Percentiles rank a stretch among this genome's conserved stretches.
phyloP scores from a whole-genome alignment of 1,140 invertebrate species.

The Drosophila simulans region DNA sequence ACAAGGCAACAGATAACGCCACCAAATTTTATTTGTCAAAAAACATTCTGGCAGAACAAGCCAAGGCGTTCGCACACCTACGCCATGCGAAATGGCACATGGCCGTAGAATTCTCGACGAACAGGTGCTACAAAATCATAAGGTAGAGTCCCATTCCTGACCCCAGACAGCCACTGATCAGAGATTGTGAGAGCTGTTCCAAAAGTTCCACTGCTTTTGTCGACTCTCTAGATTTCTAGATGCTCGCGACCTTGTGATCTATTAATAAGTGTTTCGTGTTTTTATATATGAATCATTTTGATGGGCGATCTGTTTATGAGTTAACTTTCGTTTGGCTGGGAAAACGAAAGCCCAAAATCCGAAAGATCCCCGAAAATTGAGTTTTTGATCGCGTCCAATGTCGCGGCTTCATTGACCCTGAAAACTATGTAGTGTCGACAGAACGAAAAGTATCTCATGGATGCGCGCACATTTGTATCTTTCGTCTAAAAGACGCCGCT shows the following conservation, averaged over 20 bases:
- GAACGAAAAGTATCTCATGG: constrained; percentile 28
- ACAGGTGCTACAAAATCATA: constrained; percentile 6
- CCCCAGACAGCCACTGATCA: constrained; percentile 18
- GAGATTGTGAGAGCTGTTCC: constrained; percentile 5
- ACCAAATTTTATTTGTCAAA: constrained; percentile 17
- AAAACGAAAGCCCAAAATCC: constrained; percentile 48
- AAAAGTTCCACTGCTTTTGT: constrained; percentile 21
- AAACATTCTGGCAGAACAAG: constrained; percentile 61
- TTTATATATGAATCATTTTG: constrained; percentile 72
- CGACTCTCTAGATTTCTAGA: constrained; percentile 42
- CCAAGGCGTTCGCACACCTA: constrained; percentile 64
- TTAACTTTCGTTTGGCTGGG: constrained; percentile 55
- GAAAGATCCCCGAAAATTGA: constrained; percentile 39
- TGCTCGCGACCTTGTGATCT: constrained; percentile 64
- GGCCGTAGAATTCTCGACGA: constrained; percentile 37
- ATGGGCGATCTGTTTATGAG: constrained; percentile 40
- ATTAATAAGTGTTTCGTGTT: constrained; percentile 62
- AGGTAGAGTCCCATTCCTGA: constrained; percentile 3
- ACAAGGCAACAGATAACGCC: constrained; percentile 72
- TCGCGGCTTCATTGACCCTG: constrained; percentile 59
- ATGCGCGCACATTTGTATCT: constrained; percentile 16
- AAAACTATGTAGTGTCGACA: constrained; percentile 50
- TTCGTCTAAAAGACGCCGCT: constrained; percentile 16
- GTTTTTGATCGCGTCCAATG: constrained; percentile 72
- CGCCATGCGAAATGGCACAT: constrained; percentile 38